Evolutionary conservation across 2,888 invertebrate genomes (phyloP), one percentile per base, ranked within the genome.

Genomic region (Nomada goodeniana): DNA sequence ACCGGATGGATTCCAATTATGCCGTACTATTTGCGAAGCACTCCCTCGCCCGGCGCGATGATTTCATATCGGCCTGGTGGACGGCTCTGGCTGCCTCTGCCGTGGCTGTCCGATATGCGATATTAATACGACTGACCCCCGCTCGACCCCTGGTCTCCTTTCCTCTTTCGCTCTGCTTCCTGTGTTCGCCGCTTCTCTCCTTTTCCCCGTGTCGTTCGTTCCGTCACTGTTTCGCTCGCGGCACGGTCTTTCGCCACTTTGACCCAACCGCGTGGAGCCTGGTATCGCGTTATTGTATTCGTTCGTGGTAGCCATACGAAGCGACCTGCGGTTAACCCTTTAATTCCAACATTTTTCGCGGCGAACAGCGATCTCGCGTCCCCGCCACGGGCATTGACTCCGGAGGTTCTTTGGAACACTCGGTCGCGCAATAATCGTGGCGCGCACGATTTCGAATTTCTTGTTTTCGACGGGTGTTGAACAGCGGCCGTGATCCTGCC

Each of bases 1-100:
- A 91, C 91, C 89, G 90, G 91, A 91, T 92, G 92, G 91, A 91
- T 93, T 92, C 90, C 93, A 93, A 93, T 93, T 92, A 93, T 91
- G 90, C 89, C 87, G 86, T 89, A 91, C 90, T 93, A 93, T 93
- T 93, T 93, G 91, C 93, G 84, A 90, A 93, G 92, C 93, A 92
- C 93, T 93, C 91, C 91, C 91, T 90, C 90, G 88, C 76, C 84
- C 90, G 87, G 86, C 86, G 89, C 90, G 90, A 92, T 92, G 91
- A 91, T 92, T 92, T 92, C 91, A 91, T 92, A 91, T 92, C 89
- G 89, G 88, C 84, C 76, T 83, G 86, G 81, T 84, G 84, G 85
- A 83, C 85, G 84, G 84, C 81, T 75, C 79, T 75, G 65, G 77
- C 76, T 72, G 77, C 74, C 78, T 84, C 82, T 72, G 84, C 87